Conservation (phyloP, 2,888 invertebrate genomes). For the Caenorhabditis angaria region DNA sequence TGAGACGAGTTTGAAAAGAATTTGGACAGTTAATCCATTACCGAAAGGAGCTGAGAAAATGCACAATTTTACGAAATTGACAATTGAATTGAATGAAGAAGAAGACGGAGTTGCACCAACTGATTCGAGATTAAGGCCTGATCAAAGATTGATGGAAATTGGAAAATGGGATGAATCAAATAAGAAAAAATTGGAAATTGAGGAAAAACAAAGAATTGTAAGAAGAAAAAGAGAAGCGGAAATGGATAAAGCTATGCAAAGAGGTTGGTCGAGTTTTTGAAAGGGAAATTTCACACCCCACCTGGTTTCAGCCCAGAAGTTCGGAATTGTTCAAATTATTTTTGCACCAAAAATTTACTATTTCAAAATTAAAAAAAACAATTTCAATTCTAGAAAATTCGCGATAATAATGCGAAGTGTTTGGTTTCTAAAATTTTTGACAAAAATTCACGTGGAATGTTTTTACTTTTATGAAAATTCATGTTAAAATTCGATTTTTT, state of each 20-base stretch:
- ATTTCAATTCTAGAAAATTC: too few species aligned
- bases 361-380: too few species aligned
- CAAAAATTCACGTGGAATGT: too few species aligned
- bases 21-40: constrained; percentile 87
- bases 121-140: constrained; percentile 89
- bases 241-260: constrained; percentile 78
- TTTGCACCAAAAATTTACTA: too few species aligned
- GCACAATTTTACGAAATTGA: constrained; percentile 93
- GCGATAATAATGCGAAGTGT: too few species aligned
- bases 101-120: constrained; percentile 93
- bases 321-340: too few species aligned
- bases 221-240: constrained; percentile 83
- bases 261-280: constrained; percentile 71
- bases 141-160: constrained; percentile 96
- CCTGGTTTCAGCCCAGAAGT: too few species aligned
- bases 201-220: constrained; percentile 90
- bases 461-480: too few species aligned
- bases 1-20: constrained; percentile 78
- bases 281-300: not conserved
- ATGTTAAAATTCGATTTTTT: too few species aligned
- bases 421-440: too few species aligned
- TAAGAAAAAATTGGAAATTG: constrained; percentile 78
- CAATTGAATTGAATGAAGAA: constrained; percentile 93
- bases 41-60: constrained; percentile 79
- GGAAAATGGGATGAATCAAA: constrained; percentile 87